Base-by-base conservation (phyloP, 2,888 invertebrate species). In the Patella ulyssiponensis region DNA sequence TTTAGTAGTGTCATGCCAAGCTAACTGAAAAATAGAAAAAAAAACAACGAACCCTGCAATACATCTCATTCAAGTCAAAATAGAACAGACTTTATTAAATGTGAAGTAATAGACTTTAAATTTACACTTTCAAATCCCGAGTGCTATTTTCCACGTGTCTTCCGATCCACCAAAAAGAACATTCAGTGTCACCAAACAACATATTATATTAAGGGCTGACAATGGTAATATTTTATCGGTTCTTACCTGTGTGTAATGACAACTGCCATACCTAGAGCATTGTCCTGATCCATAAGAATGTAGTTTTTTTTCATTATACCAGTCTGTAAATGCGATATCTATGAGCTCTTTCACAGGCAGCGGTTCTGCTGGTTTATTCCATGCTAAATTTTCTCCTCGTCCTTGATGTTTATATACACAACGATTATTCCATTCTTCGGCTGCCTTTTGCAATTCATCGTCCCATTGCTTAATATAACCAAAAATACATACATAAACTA, bases 221-320 rank as follows among this genome's bases (percentile, higher is more conserved):
- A 44, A 44, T 44, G 44, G 44, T 9, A 44, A 44, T 44, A 44
- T 44, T 44, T 44, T 44, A 44, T 44, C 4, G 9, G 52, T 17
- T 56, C 77, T 70, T 53, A 82, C 82, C 79, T 82, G 82, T 17
- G 82, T 81, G 71, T 82, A 82, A 64, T 82, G 82, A 20, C 82
- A 82, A 14, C 79, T 71, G 4, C 4, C 12, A 7, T n/a, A 69
- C 3, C 12, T 51, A 0, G 76, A 73, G 44, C 81, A 81, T n/a
- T 73, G 74, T 20, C 58, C 17, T 33, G 77, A 79, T 1, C 82
- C 82, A 58, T 79, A 81, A 17, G 76, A 75, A 79, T 81, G 81
- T 1, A 17, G 20, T 0, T 75, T 73, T 56, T 81, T 80, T 75
- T 82, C 82, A 71, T 80, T 71, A 64, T 77, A 82, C 79, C 81